These are phyloP conservation scores for Linnaemya vulpina DNA, from an alignment of 2,888 invertebrate species.

Conservation along the genomic window DNA sequence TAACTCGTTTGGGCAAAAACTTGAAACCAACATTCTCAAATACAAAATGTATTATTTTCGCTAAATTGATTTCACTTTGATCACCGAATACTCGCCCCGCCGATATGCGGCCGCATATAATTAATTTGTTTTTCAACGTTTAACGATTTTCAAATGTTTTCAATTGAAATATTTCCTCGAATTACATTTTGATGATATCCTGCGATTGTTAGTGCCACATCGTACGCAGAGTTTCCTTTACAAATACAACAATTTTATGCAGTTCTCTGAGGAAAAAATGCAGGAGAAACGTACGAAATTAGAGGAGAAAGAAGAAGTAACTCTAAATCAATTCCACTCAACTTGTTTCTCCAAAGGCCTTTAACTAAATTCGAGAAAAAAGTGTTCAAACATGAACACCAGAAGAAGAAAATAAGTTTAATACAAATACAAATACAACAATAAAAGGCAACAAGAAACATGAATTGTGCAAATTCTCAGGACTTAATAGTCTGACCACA, in stretches of 20 bases:
- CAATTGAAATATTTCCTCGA: neutral
- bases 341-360: constrained; percentile 48
- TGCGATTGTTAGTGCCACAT: neutral
- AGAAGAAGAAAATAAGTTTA: neutral
- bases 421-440: neutral
- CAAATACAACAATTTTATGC: neutral
- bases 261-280: neutral
- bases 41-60: too few species aligned
- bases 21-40: neutral
- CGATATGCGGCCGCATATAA: too few species aligned
- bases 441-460: neutral
- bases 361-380: constrained; percentile 43
- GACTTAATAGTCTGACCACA: constrained; percentile 59
- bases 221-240: neutral
- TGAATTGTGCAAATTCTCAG: constrained; percentile 38
- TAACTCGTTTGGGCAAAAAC: constrained; percentile 1
- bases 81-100: too few species aligned
- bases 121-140: too few species aligned
- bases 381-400: constrained; percentile 13
- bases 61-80: too few species aligned
- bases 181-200: neutral
- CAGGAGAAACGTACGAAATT: neutral
- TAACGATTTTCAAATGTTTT: neutral
- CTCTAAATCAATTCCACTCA: constrained; percentile 63
- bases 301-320: constrained; percentile 30